Base-by-base conservation (phyloP, 2,113 vertebrate species). In the Trochalopteron elliotii region DNA sequence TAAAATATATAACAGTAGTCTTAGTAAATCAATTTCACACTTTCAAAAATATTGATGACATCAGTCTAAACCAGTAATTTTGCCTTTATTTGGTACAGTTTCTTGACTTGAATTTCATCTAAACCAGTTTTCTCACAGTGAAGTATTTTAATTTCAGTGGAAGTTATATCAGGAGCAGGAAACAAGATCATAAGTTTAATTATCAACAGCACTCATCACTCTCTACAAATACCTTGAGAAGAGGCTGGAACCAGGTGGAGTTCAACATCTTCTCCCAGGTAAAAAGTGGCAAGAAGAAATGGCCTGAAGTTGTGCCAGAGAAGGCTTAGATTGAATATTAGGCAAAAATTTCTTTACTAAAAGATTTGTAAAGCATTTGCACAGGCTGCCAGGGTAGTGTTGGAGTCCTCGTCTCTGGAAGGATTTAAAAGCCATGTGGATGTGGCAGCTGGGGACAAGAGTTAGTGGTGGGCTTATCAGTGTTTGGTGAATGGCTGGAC, bases 371-470 rank as follows among this genome's bases (percentile, higher is more conserved):
- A n/a, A 53, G 7, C 5, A 25, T 30, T 40, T n/a, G 1, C 16
- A 27, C 20, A 61, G 20, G 3, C 21, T 68, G 3, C 30, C 5
- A 31, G 17, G 24, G 16, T 13, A n/a, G 24, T 25, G 11, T 2
- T 28, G 24, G 27, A 13, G 12, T 17, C 53, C 6, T 11, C 23
- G 21, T 10, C 19, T 9, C 45, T 44, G 23, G 15, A 17, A 6
- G 5, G 20, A 20, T 59, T 53, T 30, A 40, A 64, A 68, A 25
- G 8, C 10, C 0, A 0, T 12, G 24, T 10, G 11, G 16, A 31
- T 61, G 20, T 27, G 53, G n/a, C 55, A 31, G 13, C 0, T 67
- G 20, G 33, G 23, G 16, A n/a, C 45, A 37, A 5, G 3, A 5
- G 5, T 10, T 7, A 10, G 13, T 11, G 28, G 28, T 33, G 20